Conservation (phyloP, 2,888 invertebrate genomes). For the Sisyra terminalis region DNA sequence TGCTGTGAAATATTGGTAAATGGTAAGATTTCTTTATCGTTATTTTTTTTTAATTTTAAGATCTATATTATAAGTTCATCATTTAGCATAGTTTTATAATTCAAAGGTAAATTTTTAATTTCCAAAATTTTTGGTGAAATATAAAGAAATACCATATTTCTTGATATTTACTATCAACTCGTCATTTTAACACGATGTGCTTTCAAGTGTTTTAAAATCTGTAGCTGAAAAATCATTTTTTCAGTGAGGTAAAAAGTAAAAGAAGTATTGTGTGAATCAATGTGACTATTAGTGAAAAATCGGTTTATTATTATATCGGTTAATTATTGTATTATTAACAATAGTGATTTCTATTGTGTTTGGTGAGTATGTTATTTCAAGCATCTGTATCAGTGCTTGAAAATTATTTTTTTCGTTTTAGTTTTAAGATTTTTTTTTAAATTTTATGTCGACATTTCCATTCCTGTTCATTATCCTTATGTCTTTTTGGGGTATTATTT, state of each 20-base stretch:
- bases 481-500: no score
- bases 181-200: no score
- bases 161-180: no score
- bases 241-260: not conserved
- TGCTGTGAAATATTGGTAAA: no score
- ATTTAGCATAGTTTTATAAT: no score
- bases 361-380: slow-evolving; percentile 8
- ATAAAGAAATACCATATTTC: no score
- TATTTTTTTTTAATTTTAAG: no score
- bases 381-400: slow-evolving; percentile 8
- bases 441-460: not conserved
- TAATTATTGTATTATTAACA: not conserved
- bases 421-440: not conserved
- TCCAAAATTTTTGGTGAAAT: no score
- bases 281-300: not conserved
- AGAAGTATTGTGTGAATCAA: not conserved
- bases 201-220: no score
- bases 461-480: not conserved
- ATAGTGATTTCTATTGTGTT: not conserved
- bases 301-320: not conserved
- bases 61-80: no score
- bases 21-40: no score
- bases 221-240: not conserved
- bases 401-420: slow-evolving; percentile 2
- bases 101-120: no score